A percentile compares a stretch with the other conserved stretches of the same genome.
Evolutionary conservation across 2,113 vertebrate species (phyloP).

Genomic region (Ictidomys tridecemlineatus): DNA sequence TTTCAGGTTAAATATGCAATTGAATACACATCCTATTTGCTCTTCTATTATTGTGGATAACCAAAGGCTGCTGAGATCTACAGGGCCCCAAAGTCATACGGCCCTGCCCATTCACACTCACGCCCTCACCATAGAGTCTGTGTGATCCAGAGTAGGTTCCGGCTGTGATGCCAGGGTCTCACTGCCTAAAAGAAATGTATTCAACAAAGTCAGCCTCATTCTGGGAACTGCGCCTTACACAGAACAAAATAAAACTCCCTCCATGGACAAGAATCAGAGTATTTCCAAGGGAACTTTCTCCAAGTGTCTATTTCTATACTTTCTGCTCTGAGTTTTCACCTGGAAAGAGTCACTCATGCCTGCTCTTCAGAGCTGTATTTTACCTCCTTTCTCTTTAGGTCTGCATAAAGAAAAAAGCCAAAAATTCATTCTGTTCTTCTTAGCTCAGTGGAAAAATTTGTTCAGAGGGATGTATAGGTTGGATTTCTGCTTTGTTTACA

Average conservation of each 20-base stretch:
- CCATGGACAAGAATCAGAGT: background rate
- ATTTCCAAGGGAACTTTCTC: background rate
- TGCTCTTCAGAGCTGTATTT: background rate
- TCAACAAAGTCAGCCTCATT: constrained; percentile 17
- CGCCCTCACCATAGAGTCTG: constrained; percentile 84
- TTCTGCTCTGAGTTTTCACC: background rate
- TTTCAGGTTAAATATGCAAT: constrained; percentile 47
- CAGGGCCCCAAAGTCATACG: accelerated
- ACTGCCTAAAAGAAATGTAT: constrained; percentile 80
- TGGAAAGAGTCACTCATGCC: background rate
- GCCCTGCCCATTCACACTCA: background rate
- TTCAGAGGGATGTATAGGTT: background rate
- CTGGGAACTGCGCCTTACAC: background rate
- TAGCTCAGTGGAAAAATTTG: constrained; percentile 35
- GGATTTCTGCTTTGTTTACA: constrained; percentile 46
- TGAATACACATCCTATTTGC: background rate
- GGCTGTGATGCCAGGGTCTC: constrained; percentile 75
- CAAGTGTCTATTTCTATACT: background rate
- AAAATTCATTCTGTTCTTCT: constrained; percentile 27
- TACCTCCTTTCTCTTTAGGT: background rate
- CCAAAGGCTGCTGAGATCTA: background rate
- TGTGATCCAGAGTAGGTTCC: constrained; percentile 30
- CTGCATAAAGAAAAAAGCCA: background rate
- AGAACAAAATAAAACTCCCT: background rate
- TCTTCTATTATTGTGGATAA: background rate